Evolutionary conservation across 1,140 invertebrate genomes (phyloP), one percentile per base, ranked within the genome.

Genomic region (Drosophila sp.): DNA sequence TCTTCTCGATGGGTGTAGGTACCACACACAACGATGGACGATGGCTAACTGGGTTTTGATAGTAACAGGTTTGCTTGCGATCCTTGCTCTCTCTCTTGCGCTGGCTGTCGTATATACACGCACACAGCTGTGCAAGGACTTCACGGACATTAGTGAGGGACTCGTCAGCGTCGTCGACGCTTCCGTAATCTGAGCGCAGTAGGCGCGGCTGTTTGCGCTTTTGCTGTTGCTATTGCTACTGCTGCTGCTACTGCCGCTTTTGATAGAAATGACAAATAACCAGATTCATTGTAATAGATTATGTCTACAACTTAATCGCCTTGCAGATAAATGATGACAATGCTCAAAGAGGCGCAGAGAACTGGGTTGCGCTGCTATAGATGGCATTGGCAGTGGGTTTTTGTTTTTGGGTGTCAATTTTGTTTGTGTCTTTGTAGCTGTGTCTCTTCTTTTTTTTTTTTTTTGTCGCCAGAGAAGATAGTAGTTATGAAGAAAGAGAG

Each of bases 221-320:
- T 87, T 87, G 32, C 76, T 35, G n/a, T 11, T 58, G 8, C 58
- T 57, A 11, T 17, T 33, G 33, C 56, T 66, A 25, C 55, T 55
- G 25, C 60, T 60, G 50, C 33, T 63, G 60, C 69, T 66, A 17
- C 66, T 76, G 47, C 65, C 17, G 79, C 79, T 64, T 90, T 89
- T 87, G 84, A 87, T 87, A 87, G 77, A 82, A 86, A 91, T 91
- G 90, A 91, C 90, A 91, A 91, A 91, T 91, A 91, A 91, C 90
- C 76, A 91, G 90, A 91, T 91, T 91, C 90, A 90, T 91, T 91
- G 90, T 91, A 91, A 91, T 91, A 91, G 90, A 91, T 91, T 91
- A 90, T 91, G 90, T 91, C 90, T 91, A 91, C 90, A 91, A 91
- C 90, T 91, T 91, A 91, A 91, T 91, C 90, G 90, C 90, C 80